Conservation (phyloP, 2,888 invertebrate species). For the Chaetoderma sp. region DNA sequence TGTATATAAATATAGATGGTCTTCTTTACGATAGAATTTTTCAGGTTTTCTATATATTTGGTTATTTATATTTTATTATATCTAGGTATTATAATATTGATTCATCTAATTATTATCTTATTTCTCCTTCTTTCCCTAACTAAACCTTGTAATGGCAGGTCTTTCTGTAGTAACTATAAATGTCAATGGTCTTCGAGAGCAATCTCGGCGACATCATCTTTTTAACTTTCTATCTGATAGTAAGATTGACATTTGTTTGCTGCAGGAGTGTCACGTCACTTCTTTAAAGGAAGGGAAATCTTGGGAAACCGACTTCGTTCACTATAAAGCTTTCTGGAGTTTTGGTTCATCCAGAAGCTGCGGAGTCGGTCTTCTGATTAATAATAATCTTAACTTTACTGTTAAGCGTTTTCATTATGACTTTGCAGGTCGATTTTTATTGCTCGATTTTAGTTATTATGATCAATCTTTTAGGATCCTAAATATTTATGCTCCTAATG, state of each 20-base stretch:
- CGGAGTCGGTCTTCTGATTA: conserved; percentile 3
- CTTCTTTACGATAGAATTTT: too few relatives aligned
- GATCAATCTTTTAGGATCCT: conserved; percentile 1
- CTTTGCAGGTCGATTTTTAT: neutral
- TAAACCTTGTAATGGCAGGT: neutral
- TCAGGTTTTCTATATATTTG: too few relatives aligned
- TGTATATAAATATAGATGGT: too few relatives aligned
- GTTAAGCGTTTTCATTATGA: neutral
- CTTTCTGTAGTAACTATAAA: neutral
- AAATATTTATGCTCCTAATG: conserved; percentile 8
- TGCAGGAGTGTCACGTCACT: conserved; percentile 4
- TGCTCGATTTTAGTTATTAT: neutral
- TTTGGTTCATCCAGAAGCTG: neutral
- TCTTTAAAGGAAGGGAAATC: neutral
- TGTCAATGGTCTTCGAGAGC: neutral
- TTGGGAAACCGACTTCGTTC: neutral
- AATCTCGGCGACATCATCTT: neutral
- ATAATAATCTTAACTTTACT: neutral
- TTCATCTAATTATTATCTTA: too few relatives aligned
- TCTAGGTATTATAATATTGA: too few relatives aligned
- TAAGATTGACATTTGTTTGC: neutral
- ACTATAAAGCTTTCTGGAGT: neutral
- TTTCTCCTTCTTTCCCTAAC: neutral
- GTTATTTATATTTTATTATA: too few relatives aligned
- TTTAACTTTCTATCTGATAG: neutral